These are phyloP conservation scores for Gerris buenoi DNA, from an alignment of 1,140 invertebrate genomes.

Conservation along the genomic window DNA sequence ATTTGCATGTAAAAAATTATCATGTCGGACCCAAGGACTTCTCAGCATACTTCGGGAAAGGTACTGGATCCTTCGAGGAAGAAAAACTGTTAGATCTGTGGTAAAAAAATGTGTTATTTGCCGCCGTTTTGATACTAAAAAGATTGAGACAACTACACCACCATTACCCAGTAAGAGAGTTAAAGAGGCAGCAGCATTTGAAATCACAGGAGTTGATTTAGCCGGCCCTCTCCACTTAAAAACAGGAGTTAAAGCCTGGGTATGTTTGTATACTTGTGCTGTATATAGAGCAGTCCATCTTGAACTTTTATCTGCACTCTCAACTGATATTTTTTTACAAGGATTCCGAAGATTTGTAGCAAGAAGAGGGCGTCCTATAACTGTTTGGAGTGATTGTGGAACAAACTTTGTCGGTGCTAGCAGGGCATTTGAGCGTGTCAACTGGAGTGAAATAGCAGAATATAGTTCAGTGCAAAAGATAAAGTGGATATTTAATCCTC, in stretches of 20 bases:
- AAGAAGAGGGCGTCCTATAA: background rate
- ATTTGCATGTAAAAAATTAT: background rate
- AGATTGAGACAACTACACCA: background rate
- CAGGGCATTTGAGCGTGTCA: background rate
- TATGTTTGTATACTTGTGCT: conserved; percentile 28
- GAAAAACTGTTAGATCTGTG: background rate
- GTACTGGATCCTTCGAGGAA: background rate
- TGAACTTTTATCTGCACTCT: conserved; percentile 10
- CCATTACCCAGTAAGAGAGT: background rate
- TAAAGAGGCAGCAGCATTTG: background rate
- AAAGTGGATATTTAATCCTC: background rate
- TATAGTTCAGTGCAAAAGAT: conserved; percentile 7
- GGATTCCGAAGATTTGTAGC: background rate
- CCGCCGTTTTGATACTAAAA: background rate
- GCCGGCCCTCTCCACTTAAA: background rate
- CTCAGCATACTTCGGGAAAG: background rate
- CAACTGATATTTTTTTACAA: background rate
- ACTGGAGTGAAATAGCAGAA: background rate
- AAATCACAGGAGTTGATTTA: background rate
- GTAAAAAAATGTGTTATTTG: background rate
- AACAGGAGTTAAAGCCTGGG: conserved; percentile 22
- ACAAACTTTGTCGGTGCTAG: background rate
- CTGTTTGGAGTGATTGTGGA: background rate
- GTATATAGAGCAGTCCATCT: conserved; percentile 21
- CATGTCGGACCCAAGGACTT: background rate